Base-by-base conservation (phyloP, 2,113 vertebrate species). In the Motacilla tschutschensis region DNA sequence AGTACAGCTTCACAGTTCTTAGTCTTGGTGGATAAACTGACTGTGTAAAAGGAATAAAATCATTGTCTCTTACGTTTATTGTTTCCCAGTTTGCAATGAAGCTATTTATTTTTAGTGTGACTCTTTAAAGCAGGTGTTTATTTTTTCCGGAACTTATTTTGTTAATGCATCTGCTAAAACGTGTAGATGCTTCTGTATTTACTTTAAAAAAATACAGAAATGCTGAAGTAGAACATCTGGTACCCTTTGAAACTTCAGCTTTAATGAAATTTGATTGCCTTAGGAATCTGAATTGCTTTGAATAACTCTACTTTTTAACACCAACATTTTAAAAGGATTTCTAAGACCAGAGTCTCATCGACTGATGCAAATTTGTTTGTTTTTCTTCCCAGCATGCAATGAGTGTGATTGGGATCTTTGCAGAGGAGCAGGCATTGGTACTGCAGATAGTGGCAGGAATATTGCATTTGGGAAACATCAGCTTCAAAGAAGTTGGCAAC, bases 391-490 rank as follows among this genome's bases (percentile, higher is more conserved):
- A 99, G 99, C 98, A 99, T 6, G 99, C 99, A 38, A 99, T 99
- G 99, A 97, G 97, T 14, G 99, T 99, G 94, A 99, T 99, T 29
- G 99, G 99, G 66, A 99, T 99, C 94, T 97, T 98, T 8, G 93
- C 97, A 0, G 97, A 97, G 71, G 98, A 99, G 54, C 97, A 98
- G 55, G 78, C 97, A 7, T 90, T 99, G 97, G 99, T 99, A 48
- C 96, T 99, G 63, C 99, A 99, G 97, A 99, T 99, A 19, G 99
- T 99, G 91, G 98, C 98, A 1, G 98, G 99, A 55, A 95, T 99
- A 69, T 97, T 99, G 51, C 99, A 99, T 94, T 95, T 99, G 88
- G 99, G 99, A 79, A 99, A 99, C 93, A 98, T 99, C 96, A 98
- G 89, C 88, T 99, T 99, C 96, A 99, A 96, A 89, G 99, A 99